These are phyloP conservation scores for Trochalopteron elliotii DNA, from an alignment of 2,113 vertebrate genomes.

Conservation along the genomic window DNA sequence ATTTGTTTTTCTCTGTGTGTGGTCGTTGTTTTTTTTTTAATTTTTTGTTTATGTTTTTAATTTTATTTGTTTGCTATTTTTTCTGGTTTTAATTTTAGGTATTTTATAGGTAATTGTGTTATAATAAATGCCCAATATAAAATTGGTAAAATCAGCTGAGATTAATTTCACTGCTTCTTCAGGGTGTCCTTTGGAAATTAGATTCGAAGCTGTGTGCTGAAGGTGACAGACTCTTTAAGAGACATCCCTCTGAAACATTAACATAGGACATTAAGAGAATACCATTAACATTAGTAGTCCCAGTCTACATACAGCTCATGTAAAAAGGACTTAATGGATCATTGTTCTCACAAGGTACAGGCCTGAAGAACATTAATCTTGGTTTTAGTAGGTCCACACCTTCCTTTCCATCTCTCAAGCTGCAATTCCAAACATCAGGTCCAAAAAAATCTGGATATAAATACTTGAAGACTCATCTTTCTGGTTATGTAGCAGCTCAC, in stretches of 20 bases:
- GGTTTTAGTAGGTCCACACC: not conserved
- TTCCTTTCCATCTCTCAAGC: not conserved
- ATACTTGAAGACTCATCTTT: not conserved
- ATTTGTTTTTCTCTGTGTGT: not conserved
- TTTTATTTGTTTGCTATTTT: not conserved
- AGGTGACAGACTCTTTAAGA: not conserved
- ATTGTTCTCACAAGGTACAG: not conserved
- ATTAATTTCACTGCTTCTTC: not conserved
- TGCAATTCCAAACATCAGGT: not conserved
- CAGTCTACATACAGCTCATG: not conserved
- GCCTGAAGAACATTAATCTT: not conserved
- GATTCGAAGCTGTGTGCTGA: not conserved
- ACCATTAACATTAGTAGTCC: not conserved
- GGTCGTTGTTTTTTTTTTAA: not conserved
- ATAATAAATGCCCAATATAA: not conserved
- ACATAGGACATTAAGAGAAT: not conserved
- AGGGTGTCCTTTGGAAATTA: not conserved
- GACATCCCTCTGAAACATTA: not conserved
- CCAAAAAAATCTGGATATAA: not conserved
- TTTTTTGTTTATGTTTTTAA: not conserved
- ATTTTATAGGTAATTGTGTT: not conserved
- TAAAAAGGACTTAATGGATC: not conserved
- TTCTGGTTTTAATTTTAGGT: not conserved
- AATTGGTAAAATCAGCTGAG: not conserved
- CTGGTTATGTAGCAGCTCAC: not conserved